phyloP scores from a whole-genome alignment of 2,113 vertebrate species.

The Paraplagusia blochii region DNA sequence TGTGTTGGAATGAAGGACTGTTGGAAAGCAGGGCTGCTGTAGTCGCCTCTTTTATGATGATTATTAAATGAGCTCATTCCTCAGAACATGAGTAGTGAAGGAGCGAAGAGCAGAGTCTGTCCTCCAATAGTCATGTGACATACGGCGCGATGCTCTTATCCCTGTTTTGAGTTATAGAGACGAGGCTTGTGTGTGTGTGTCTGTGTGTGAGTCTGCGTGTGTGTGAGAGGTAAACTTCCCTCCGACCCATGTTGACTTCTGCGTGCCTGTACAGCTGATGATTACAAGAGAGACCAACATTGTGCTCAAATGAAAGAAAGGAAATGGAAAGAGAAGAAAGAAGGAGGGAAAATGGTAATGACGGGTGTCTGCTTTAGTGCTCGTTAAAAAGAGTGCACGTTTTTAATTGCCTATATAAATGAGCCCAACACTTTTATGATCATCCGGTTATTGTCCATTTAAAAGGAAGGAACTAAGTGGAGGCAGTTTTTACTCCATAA shows the following conservation, averaged over 20 bases:
- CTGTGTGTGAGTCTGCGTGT: constrained; percentile 12
- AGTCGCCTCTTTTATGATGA: constrained; percentile 19
- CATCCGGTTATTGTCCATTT: constrained; percentile 70
- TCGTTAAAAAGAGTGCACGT: constrained; percentile 64
- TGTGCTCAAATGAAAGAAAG: constrained; percentile 4
- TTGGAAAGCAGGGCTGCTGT: constrained; percentile 43
- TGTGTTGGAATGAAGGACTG: constrained; percentile 17
- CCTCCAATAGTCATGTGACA: constrained; percentile 30
- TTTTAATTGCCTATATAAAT: constrained; percentile 70
- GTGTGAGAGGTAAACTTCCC: constrained; percentile 34
- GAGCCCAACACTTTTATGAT: constrained; percentile 60
- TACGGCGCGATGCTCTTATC: constrained; percentile 18
- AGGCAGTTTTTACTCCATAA: constrained; percentile 48
- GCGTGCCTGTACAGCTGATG: constrained; percentile 36
- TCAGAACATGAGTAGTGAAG: constrained; percentile 48
- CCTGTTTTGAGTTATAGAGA: constrained; percentile 24
- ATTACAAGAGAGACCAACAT: constrained; percentile 39
- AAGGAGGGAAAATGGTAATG: constrained; percentile 45
- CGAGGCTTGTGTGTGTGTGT: constrained; percentile 21
- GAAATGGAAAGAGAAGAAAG: constrained; percentile 15
- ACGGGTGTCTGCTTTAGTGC: constrained; percentile 58
- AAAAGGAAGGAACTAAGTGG: constrained; percentile 51
- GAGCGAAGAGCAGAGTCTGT: constrained; percentile 17
- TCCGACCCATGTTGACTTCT: constrained; percentile 42
- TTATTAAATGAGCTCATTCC: constrained; percentile 41